Evolutionary conservation across 2,797 vertebrate genomes (phyloP).

Genomic region (Centroberyx gerrardi): DNA sequence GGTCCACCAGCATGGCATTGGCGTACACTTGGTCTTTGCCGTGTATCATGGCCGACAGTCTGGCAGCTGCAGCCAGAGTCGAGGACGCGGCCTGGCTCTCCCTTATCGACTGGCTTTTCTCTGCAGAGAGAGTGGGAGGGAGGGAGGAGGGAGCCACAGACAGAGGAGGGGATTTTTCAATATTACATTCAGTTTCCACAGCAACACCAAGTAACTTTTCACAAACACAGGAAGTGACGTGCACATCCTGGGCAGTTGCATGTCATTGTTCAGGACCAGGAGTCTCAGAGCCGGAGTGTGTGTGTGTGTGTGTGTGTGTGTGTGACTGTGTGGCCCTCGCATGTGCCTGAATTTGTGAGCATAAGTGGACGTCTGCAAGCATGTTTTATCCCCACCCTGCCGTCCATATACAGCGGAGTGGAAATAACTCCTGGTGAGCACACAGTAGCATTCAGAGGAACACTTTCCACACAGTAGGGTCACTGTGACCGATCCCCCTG

Average conservation of each 20-base stretch:
- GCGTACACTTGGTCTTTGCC: conserved; percentile 86
- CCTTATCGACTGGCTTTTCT: conserved; percentile 86
- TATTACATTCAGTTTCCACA: conserved; percentile 79
- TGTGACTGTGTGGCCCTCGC: conserved; percentile 38
- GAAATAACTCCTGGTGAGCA: conserved; percentile 76
- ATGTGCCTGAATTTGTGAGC: conserved; percentile 55
- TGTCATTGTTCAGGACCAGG: conserved; percentile 73
- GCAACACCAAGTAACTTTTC: conserved; percentile 75
- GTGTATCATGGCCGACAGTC: conserved; percentile 88
- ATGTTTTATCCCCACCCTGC: conserved; percentile 63
- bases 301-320: conserved; percentile 13
- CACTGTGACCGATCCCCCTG: conserved; percentile 76
- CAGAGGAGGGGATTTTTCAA: conserved; percentile 58
- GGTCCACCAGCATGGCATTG: conserved; percentile 81
- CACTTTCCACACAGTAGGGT: conserved; percentile 70
- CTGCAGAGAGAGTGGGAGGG: conserved; percentile 75
- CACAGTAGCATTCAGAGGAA: conserved; percentile 79
- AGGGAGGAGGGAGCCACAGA: conserved; percentile 21
- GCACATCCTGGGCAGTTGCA: conserved; percentile 77
- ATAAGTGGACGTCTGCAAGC: conserved; percentile 56
- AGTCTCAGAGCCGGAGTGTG: conserved; percentile 19
- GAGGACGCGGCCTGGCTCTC: conserved; percentile 83
- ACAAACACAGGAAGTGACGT: conserved; percentile 85
- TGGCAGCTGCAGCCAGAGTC: conserved; percentile 82
- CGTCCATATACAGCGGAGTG: conserved; percentile 59